Evolutionary conservation across 2,888 invertebrate genomes (phyloP).

Genomic region (Athrips mouffetella): DNA sequence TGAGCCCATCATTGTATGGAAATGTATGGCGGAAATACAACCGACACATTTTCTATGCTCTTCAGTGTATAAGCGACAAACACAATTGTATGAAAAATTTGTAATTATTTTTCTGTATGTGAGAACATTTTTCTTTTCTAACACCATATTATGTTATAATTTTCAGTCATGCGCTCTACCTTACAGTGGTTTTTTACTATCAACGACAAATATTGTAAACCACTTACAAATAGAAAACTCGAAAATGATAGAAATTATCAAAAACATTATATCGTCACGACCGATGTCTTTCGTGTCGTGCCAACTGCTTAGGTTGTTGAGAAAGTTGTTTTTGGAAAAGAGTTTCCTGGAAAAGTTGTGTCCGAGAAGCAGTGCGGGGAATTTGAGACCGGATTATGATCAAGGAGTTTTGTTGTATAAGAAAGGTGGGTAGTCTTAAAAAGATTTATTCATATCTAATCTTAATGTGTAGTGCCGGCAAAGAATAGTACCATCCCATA

Average conservation of each 20-base stretch:
- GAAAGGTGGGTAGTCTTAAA: constrained; percentile 42
- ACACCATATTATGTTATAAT: background rate
- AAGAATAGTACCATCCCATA: no score
- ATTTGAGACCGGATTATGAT: constrained; percentile 59
- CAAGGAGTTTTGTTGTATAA: constrained; percentile 64
- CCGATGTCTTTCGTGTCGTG: constrained; percentile 46
- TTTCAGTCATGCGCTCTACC: constrained; percentile 59
- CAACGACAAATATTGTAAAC: constrained; percentile 30
- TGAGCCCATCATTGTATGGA: no score
- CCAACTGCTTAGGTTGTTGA: constrained; percentile 35
- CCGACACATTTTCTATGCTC: no score
- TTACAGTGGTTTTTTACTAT: constrained; percentile 51
- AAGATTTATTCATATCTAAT: background rate
- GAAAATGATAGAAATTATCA: constrained; percentile 34
- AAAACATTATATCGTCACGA: constrained; percentile 42
- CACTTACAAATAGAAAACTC: constrained; percentile 15
- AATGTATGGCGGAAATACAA: no score
- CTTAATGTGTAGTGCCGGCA: no score
- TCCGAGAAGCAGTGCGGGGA: constrained; percentile 37
- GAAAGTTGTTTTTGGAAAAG: constrained; percentile 28
- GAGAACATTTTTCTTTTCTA: no score
- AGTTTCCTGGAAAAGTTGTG: constrained; percentile 39
- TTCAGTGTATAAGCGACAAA: no score
- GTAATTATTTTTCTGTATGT: no score
- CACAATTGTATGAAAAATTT: no score